Evolutionary conservation across 1,140 invertebrate genomes (phyloP).

Genomic region (Pteromalus puparum): DNA sequence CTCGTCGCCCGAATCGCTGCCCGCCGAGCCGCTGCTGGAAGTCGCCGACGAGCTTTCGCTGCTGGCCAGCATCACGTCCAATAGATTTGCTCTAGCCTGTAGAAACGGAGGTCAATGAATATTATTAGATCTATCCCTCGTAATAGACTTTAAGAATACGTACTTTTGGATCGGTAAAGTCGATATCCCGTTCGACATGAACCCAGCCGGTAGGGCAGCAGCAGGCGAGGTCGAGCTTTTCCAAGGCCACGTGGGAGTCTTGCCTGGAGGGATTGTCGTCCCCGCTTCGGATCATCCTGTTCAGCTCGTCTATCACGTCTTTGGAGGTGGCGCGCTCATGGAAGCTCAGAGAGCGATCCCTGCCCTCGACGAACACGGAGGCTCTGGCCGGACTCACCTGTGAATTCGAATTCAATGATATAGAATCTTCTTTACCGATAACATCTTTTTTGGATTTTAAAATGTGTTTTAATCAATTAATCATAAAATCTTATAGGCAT

Average conservation of each 20-base stretch:
- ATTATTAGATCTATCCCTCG: no score
- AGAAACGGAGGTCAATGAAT: neutral
- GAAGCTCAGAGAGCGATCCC: constrained; percentile 77
- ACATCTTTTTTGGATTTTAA: no score
- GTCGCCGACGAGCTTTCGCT: constrained; percentile 82
- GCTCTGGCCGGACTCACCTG: constrained; percentile 68
- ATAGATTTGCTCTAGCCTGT: constrained; percentile 83
- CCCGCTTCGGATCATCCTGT: constrained; percentile 82
- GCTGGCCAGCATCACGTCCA: constrained; percentile 85
- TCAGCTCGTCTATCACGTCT: constrained; percentile 85
- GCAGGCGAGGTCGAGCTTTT: constrained; percentile 78
- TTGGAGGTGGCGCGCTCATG: constrained; percentile 84
- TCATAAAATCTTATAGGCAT: no score
- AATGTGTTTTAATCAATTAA: no score
- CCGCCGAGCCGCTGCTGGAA: constrained; percentile 79
- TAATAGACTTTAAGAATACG: neutral
- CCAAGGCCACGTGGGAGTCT: constrained; percentile 62
- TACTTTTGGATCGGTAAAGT: constrained; percentile 88
- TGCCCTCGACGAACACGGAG: constrained; percentile 64
- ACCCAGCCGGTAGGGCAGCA: constrained; percentile 86
- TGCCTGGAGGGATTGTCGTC: constrained; percentile 69
- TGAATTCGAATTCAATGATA: neutral
- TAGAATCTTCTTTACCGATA: neutral
- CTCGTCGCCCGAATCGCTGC: constrained; percentile 79
- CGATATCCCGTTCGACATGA: constrained; percentile 85